Conservation (phyloP, 2,797 vertebrate genomes). For the Enteromius unitaeniatus region DNA sequence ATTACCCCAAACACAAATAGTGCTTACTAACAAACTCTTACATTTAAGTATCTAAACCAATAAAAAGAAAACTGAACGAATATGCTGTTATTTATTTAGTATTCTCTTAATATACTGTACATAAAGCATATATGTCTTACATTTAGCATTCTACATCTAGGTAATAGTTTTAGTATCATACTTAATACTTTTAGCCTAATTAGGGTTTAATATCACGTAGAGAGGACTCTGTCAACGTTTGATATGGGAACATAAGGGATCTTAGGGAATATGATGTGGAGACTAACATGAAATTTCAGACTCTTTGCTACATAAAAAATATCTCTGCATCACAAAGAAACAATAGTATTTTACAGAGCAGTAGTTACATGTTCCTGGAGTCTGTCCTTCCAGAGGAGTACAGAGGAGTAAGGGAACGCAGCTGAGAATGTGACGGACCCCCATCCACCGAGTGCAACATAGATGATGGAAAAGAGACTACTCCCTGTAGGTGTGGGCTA, state of each 20-base stretch:
- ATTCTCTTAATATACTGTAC: conserved; percentile 10
- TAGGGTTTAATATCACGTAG: background rate
- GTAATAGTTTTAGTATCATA: conserved; percentile 8
- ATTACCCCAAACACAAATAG: background rate
- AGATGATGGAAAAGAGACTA: conserved; percentile 70
- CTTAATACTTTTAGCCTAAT: conserved; percentile 1
- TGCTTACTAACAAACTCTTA: background rate
- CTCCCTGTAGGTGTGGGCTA: conserved; percentile 56
- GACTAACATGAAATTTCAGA: background rate
- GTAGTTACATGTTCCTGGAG: conserved; percentile 79
- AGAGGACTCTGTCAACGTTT: background rate
- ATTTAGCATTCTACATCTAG: background rate
- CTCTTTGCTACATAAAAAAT: conserved; percentile 33
- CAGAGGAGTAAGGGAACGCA: conserved; percentile 83
- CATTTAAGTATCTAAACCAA: background rate
- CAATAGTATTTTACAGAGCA: conserved; percentile 6
- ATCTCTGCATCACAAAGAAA: conserved; percentile 29
- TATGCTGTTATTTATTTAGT: background rate
- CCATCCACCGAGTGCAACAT: conserved; percentile 80
- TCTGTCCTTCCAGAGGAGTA: conserved; percentile 86
- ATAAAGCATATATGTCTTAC: background rate
- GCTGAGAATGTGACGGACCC: conserved; percentile 78
- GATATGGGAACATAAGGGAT: conserved; percentile 1
- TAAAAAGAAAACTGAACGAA: background rate
- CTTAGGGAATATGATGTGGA: background rate